Evolutionary conservation across 2,888 invertebrate genomes (phyloP).

Genomic region (Nasonovia ribisnigri): DNA sequence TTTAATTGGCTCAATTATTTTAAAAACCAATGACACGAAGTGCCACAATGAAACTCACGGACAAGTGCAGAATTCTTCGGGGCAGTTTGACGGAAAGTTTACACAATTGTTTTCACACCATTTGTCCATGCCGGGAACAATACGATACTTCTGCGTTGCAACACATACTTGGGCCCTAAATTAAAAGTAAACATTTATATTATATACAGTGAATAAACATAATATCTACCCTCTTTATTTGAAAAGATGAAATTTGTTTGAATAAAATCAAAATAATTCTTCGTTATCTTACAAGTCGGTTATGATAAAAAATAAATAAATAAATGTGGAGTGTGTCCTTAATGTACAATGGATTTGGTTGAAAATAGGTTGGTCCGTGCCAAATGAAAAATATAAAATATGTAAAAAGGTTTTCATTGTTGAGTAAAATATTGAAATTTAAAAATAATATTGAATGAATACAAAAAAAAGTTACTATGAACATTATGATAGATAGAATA

Average conservation of each 20-base stretch:
- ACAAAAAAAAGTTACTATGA: background rate
- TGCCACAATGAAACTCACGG: constrained; percentile 77
- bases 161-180: constrained; percentile 84
- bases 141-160: constrained; percentile 76
- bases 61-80: constrained; percentile 81
- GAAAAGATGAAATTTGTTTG: background rate
- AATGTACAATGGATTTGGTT: background rate
- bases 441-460: background rate
- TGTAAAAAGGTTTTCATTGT: background rate
- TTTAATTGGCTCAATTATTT: background rate
- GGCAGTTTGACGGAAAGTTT: constrained; percentile 89
- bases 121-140: constrained; percentile 81
- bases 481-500: background rate
- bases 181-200: constrained; percentile 63
- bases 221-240: constrained; percentile 35
- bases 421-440: background rate
- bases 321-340: background rate
- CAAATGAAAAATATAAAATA: background rate
- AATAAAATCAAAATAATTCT: constrained; percentile 40
- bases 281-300: constrained; percentile 23
- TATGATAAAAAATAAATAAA: background rate
- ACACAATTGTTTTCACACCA: constrained; percentile 91
- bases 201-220: constrained; percentile 55
- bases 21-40: background rate
- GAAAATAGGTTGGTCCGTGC: background rate